Evolutionary conservation across 2,113 vertebrate species (phyloP), one percentile per base, ranked within the genome.

Genomic region (Macquaria australasica): DNA sequence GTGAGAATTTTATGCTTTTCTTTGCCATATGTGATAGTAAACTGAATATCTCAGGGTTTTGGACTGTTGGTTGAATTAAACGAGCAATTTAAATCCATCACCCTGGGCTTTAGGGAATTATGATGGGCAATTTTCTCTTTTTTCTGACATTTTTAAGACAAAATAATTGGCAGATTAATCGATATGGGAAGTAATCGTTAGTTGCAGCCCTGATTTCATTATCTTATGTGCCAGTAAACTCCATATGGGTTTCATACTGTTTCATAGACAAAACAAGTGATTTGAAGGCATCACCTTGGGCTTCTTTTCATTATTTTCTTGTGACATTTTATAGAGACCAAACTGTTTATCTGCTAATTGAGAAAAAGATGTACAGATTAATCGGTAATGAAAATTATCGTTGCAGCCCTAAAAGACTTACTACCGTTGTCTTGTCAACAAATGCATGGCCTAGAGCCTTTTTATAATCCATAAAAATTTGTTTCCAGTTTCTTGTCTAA

Each of bases 371-470:
- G 62, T 3, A n/a, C 11, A 41, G 21, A 66, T 43, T 66, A 41
- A 39, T 64, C 10, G 4, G 15, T 14, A 15, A 50, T 50, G 45
- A 9, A 50, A 31, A 21, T 25, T 12, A 43, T 48, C 20, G 1
- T 66, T 56, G 59, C 79, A 66, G 60, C 70, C n/a, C 15, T 34
- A 15, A 59, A 82, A 74, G 6, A 59, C 31, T 45, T 45, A 4
- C 11, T 15, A 23, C 72, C 1, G 34, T 9, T 9, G 15, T 16
- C 4, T 28, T 31, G 11, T 60, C 23, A 56, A 31, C 31, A 62
- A 62, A 69, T 12, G 25, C 67, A 34, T 37, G 48, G 1, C 5
- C 20, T 1, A 12, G 15, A 60, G 50, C n/a, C 18, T 43, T 73
- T 12, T 77, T 25, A 41, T 21, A 37, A 77, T 31, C 34, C 10